A percentile compares a stretch with the other conserved stretches of the same genome.
Conservation (phyloP, 2,888 invertebrate species). For the Ptychoptera albimana region DNA sequence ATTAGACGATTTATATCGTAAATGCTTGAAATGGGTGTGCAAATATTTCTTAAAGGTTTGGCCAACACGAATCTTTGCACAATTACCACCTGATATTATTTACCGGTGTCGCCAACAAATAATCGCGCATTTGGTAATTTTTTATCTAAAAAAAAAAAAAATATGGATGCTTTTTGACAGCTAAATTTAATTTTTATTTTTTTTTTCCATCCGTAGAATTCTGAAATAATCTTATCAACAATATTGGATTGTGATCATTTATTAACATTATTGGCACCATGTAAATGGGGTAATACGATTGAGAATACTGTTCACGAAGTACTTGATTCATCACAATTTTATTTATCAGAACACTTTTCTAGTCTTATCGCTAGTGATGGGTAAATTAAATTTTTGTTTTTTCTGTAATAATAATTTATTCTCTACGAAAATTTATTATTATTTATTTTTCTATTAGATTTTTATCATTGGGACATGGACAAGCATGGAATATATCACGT, state of each 20-base stretch:
- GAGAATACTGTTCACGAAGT: conserved; percentile 63
- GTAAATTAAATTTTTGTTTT: neutral
- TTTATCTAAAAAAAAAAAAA: neutral
- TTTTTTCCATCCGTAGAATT: conserved; percentile 32
- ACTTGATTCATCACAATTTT: conserved; percentile 64
- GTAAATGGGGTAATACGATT: conserved; percentile 60
- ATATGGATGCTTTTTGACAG: neutral
- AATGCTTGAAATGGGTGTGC: conserved; percentile 76
- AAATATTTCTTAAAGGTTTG: conserved; percentile 76
- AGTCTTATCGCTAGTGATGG: conserved; percentile 49
- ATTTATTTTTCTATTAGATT: conserved; percentile 29
- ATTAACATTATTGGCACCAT: conserved; percentile 56
- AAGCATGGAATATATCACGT: conserved; percentile 56
- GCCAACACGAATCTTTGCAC: conserved; percentile 81
- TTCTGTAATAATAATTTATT: neutral
- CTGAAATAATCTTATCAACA: conserved; percentile 68
- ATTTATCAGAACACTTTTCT: conserved; percentile 60
- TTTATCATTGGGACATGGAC: conserved; percentile 47
- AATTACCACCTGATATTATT: conserved; percentile 63
- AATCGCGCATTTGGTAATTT: conserved; percentile 52
- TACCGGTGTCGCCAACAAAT: conserved; percentile 75
- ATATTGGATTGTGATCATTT: conserved; percentile 73
- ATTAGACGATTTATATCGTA: conserved; percentile 71
- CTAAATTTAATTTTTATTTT: conserved; percentile 3
- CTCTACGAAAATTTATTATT: neutral